Evolutionary conservation across 2,113 vertebrate species (phyloP), one percentile per base, ranked within the genome.

Genomic region (Furnarius figulus): DNA sequence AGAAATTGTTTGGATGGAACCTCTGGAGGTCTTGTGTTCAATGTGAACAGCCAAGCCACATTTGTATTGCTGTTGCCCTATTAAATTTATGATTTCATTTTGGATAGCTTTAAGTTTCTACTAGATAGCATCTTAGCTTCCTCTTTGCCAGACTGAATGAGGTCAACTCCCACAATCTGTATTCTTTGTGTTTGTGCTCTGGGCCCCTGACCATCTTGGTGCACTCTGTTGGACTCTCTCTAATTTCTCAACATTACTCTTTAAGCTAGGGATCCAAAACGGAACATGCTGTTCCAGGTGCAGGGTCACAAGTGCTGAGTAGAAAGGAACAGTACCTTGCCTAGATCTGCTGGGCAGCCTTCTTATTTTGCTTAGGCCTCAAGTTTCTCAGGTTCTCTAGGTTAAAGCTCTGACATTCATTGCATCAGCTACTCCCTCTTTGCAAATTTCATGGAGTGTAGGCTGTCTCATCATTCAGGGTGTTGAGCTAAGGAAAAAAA

Each of bases 111-210:
- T 52, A 70, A 37, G 2, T 72, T 79, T 23, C 40, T 78, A 6
- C 35, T 71, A 47, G 9, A 31, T 75, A 52, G 30, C 7, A 5
- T 17, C 37, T 44, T 62, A 22, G 16, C 50, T 74, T 46, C 24
- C 11, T 28, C n/a, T 87, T 66, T 82, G 31, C 33, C 33, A 33
- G 15, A 7, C 12, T 67, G 70, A 72, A 27, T 68, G 31, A 68
- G 1, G 1, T 72, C 42, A 50, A 0, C 5, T 70, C 56, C 8
- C 7, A 52, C 46, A 75, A 0, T 58, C 30, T 56, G 14, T 61
- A 2, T 0, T 76, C 20, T 66, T 44, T 77, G 33, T 62, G 18
- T 6, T 1, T 14, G 30, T 82, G 8, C 6, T 62, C 35, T 74
- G 27, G 15, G 8, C 18, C 28, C 8, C 3, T 90, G 10, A 39